Base-by-base conservation (phyloP, 2,797 vertebrate species). In the Galago senegalensis region DNA sequence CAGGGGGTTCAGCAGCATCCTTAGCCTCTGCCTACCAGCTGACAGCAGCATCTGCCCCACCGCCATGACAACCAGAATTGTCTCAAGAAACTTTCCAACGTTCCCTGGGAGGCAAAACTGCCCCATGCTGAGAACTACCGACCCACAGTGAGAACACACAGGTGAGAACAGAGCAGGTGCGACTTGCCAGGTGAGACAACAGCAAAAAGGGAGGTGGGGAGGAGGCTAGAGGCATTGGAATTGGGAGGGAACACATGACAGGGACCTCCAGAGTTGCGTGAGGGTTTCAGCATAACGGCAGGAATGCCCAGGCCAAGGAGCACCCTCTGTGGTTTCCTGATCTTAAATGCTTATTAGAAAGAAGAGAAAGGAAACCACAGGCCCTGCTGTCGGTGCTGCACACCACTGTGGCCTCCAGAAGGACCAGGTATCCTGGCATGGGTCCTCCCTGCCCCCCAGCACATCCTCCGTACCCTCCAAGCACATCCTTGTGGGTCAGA, bases 1-100 rank as follows among this genome's bases (percentile, higher is more conserved):
- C 0, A 4, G 8, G n/a, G 7, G 0, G 8, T 4, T n/a, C 2
- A 12, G 37, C 21, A 21, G 21, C 1, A 56, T 1, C 46, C 34
- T 73, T 34, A 53, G 17, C 20, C 76, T n/a, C 76, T 20, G 7
- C 34, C 34, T 4, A 27, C 49, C 31, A 3, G 34, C 60, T n/a
- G 73, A 53, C 53, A 63, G 37, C 0, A 83, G 69, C 31, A 79
- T 25, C 40, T 27, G 3, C 29, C 27, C 12, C 53, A 37, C 20
- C 12, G 31, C 1, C 5, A 14, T 3, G 67, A 56, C 82, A 63
- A 49, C 46, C 23, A 20, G 31, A 61, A 16, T 2, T 20, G n/a
- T 65, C 73, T 60, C 14, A 5, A 12, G 5, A 69, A 5, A 11
- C 18, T 37, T 43, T 49, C 23, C 53, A 1, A 17, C 5, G 73